phyloP scores from a whole-genome alignment of 1,140 invertebrate genomes.

The Zaprionus nigranus region DNA sequence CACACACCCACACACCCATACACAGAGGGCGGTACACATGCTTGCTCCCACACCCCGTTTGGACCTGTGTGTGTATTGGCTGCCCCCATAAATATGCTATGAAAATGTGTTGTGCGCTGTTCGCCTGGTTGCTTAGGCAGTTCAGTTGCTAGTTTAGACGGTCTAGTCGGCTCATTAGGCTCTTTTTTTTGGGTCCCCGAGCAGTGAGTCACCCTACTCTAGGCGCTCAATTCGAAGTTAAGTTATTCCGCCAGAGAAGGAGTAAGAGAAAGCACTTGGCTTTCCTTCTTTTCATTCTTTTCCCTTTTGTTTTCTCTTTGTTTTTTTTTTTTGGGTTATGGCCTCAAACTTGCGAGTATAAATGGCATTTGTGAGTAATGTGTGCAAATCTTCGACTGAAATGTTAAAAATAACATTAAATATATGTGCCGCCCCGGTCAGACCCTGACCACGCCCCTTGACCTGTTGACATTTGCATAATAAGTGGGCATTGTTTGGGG shows the following conservation, averaged over 20 bases:
- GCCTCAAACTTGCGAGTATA: conserved; percentile 56
- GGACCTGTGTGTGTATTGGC: neutral
- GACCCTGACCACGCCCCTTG: conserved; percentile 29
- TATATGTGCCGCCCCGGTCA: conserved; percentile 24
- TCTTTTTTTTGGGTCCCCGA: neutral
- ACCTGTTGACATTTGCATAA: conserved; percentile 81
- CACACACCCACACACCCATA: conserved; percentile 10
- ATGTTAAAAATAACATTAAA: conserved; percentile 73
- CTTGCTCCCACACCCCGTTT: conserved; percentile 7
- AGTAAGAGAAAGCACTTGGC: conserved; percentile 5
- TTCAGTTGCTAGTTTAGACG: neutral
- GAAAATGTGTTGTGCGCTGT: conserved; percentile 50
- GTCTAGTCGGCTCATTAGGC: conserved; percentile 5
- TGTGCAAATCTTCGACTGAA: conserved; percentile 61
- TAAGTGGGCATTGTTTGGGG: conserved; percentile 6
- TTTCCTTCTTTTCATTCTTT: neutral
- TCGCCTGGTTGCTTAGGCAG: conserved; percentile 22
- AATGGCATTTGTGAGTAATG: conserved; percentile 76
- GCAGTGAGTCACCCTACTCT: conserved; percentile 66
- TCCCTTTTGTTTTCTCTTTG: conserved; percentile 18
- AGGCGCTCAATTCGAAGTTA: conserved; percentile 49
- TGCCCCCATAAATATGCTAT: conserved; percentile 75
- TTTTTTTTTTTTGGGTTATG: conserved; percentile 39
- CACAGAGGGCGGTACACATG: neutral
- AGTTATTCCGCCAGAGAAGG: conserved; percentile 62